Conservation (phyloP, 1,140 invertebrate genomes). For the Dreissena polymorpha region DNA sequence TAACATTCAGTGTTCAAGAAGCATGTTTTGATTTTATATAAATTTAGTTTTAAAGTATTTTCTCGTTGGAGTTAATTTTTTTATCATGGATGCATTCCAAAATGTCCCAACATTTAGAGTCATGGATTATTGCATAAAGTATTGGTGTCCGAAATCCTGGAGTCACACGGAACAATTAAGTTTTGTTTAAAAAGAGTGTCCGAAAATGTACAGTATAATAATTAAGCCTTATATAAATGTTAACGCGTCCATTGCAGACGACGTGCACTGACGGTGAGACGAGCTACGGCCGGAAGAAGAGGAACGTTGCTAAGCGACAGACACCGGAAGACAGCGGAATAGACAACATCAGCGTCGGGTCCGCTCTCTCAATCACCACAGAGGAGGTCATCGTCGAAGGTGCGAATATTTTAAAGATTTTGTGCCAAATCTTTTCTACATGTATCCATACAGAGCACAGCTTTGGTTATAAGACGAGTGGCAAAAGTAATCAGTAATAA, state of each 20-base stretch:
- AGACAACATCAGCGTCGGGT: conserved; percentile 54
- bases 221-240: neutral
- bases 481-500: too few relatives aligned
- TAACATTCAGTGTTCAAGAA: neutral
- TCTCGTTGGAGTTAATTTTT: neutral
- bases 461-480: too few relatives aligned
- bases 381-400: conserved; percentile 52
- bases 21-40: neutral
- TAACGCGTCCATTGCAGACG: conserved; percentile 12
- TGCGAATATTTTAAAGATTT: neutral
- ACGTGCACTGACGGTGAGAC: conserved; percentile 34
- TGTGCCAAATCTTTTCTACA: too few relatives aligned
- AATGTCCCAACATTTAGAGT: too few relatives aligned
- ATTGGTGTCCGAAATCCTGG: too few relatives aligned
- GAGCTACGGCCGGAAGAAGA: conserved; percentile 56
- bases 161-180: too few relatives aligned
- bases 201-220: too few relatives aligned
- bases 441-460: too few relatives aligned
- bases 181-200: too few relatives aligned
- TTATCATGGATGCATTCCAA: neutral
- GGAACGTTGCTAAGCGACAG: conserved; percentile 39
- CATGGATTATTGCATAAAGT: too few relatives aligned
- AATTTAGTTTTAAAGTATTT: neutral
- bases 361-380: conserved; percentile 39
- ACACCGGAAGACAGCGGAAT: conserved; percentile 24